Percentiles rank a stretch among this genome's conserved stretches.
Conservation (phyloP, 2,888 invertebrate species). For the Coleophora flavipennella region DNA sequence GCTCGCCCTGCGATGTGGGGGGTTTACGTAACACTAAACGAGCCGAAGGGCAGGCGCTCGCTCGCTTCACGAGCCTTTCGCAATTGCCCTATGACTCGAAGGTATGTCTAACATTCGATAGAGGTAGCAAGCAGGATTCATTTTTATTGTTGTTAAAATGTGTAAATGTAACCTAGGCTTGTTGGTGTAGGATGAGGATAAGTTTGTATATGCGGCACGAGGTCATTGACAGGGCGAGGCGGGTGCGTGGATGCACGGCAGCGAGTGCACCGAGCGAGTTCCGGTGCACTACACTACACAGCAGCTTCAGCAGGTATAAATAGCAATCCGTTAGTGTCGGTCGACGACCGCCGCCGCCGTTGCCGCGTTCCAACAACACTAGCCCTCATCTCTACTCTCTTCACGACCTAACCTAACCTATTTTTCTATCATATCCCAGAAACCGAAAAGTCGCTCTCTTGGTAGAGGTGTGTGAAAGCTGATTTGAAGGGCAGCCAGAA, state of each 20-base stretch:
- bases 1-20: constrained; percentile 49
- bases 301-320: constrained; percentile 71
- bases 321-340: constrained; percentile 72
- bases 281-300: constrained; percentile 70
- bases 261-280: constrained; percentile 66
- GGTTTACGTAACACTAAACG: constrained; percentile 61
- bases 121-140: background rate
- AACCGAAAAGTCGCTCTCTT: constrained; percentile 26
- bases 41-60: constrained; percentile 55
- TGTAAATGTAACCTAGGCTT: background rate
- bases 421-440: constrained; percentile 20
- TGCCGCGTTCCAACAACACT: constrained; percentile 16
- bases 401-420: constrained; percentile 40
- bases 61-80: constrained; percentile 52
- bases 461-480: constrained; percentile 29
- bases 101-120: constrained; percentile 19
- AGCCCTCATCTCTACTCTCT: constrained; percentile 37
- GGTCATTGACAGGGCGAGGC: constrained; percentile 67
- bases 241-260: constrained; percentile 62
- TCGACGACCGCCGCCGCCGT: constrained; percentile 55
- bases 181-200: constrained; percentile 6
- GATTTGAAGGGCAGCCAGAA: constrained; percentile 28
- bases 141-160: too few relatives aligned
- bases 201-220: constrained; percentile 27
- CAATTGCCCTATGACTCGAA: constrained; percentile 46